Evolutionary conservation across 2,797 vertebrate genomes (phyloP).

Genomic region (Phyllotis vaccarum): DNA sequence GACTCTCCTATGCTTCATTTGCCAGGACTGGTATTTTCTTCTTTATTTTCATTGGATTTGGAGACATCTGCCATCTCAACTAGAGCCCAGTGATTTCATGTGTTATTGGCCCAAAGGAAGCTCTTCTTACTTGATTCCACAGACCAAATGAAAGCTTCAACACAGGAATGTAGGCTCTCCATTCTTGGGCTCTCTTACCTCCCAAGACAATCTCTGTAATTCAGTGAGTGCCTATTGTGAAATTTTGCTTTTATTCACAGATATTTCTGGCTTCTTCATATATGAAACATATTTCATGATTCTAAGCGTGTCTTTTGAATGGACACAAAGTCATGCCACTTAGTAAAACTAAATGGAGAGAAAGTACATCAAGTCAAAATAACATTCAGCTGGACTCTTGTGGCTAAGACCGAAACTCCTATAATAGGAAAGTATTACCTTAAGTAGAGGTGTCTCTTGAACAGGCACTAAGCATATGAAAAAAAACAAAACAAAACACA

Average conservation of each 20-base stretch:
- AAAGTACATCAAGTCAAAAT: neutral
- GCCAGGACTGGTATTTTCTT: neutral
- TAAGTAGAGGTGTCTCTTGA: neutral
- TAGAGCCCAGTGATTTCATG: neutral
- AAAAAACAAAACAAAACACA: no score
- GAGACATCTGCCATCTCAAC: neutral
- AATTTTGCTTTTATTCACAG: neutral
- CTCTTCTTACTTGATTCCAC: neutral
- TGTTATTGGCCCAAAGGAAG: neutral
- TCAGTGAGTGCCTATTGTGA: neutral
- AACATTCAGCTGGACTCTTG: neutral
- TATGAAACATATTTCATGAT: neutral
- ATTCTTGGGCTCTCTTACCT: neutral
- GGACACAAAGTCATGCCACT: neutral
- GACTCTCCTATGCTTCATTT: neutral
- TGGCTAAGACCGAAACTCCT: neutral
- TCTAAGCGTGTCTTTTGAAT: neutral
- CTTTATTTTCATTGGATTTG: neutral
- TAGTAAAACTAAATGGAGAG: neutral
- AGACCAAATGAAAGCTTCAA: neutral
- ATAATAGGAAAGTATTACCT: neutral
- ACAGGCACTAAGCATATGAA: rapidly evolving
- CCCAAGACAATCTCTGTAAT: neutral
- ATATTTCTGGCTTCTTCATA: neutral
- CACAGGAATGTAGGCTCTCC: neutral